Conservation (phyloP, 2,888 invertebrate species). For the Epistrophe eligans region DNA sequence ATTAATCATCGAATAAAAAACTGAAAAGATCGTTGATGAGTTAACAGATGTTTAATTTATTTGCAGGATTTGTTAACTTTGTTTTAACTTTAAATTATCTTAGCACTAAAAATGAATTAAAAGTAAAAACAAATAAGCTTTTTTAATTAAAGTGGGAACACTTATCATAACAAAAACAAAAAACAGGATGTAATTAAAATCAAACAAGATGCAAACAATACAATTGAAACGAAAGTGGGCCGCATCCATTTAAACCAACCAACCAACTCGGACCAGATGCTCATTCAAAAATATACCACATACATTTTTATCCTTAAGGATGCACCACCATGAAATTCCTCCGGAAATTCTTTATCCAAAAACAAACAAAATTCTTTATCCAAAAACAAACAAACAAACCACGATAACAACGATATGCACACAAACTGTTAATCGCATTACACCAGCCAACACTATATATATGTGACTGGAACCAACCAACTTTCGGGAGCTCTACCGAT, state of each 20-base stretch:
- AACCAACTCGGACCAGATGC: background rate
- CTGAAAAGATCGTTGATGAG: too few species aligned
- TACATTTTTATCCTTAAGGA: slow-evolving; percentile 21
- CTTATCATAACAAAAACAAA: slow-evolving; percentile 4
- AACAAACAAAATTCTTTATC: slow-evolving; percentile 17
- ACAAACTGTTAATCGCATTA: slow-evolving; percentile 4
- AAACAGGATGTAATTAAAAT: slow-evolving; percentile 25
- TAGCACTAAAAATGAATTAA: too few species aligned
- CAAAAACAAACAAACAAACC: slow-evolving; percentile 20
- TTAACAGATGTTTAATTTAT: too few species aligned
- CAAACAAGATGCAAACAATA: slow-evolving; percentile 5
- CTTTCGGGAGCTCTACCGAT: background rate
- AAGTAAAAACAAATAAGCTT: too few species aligned
- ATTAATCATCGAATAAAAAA: too few species aligned
- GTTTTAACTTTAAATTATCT: too few species aligned
- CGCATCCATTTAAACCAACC: background rate
- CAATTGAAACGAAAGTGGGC: background rate
- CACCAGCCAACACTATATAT: background rate
- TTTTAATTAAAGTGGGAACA: slow-evolving; percentile 12
- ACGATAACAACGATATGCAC: background rate
- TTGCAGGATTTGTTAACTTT: too few species aligned
- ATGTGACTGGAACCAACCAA: background rate
- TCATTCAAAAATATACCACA: background rate
- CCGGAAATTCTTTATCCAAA: slow-evolving; percentile 1
- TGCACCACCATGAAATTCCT: background rate